Evolutionary conservation across 2,797 vertebrate species (phyloP), one percentile per base, ranked within the genome.

Genomic region (Lagorchestes hirsutus): DNA sequence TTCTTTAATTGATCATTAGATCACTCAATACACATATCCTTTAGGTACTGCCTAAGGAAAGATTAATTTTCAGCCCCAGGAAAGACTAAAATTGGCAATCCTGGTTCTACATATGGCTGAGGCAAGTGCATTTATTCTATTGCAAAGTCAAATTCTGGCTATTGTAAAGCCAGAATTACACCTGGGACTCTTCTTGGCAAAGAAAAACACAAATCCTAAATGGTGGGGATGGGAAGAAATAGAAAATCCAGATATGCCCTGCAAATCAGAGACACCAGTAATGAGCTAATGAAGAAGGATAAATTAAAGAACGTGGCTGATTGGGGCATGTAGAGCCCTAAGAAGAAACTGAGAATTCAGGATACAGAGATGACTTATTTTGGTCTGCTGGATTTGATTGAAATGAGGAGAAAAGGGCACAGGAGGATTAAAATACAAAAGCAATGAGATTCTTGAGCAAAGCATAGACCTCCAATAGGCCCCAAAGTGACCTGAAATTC

Each of bases 31-130:
- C 54, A 0, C 55, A 95, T 94, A 97, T 93, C 96, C 97, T 98
- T 98, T 97, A 98, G 97, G 95, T 98, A 98, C 95, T 94, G 98
- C 98, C 98, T 98, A 97, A 98, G 98, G 98, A 98, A 97, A 98
- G 97, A 98, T 98, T 98, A 97, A 97, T 97, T 98, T 98, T 97
- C 97, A 94, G 97, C 98, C 97, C 96, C 97, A 97, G 97, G 98
- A 97, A 97, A 97, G 97, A 97, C 96, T 98, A 94, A 97, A 97
- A 95, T 97, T 92, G 93, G 90, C 97, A 96, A 97, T 95, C 97
- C 95, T n/a, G 50, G 93, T 92, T 93, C 95, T 98, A 97, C 40
- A 97, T 95, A 92, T 96, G 94, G 94, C 91, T 97, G 93, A 96
- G 96, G 94, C 95, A 87, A 46, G 11, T 87, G 40, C 74, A 11